Evolutionary conservation across 1,140 invertebrate species (phyloP).

Genomic region (Penaeus japonicus): DNA sequence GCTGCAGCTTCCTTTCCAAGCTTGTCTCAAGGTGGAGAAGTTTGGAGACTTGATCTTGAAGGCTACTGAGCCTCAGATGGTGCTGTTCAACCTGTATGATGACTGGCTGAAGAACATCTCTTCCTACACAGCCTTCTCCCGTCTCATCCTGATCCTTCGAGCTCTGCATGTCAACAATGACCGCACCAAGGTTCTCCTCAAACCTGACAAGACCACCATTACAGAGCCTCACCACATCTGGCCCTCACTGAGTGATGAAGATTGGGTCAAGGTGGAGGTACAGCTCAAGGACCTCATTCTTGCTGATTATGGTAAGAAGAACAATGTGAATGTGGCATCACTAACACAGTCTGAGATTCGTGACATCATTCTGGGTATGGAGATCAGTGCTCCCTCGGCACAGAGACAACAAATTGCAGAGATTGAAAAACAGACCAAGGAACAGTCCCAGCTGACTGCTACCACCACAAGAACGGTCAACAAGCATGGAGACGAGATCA

Average conservation of each 20-base stretch:
- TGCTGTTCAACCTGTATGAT: constrained; percentile 98
- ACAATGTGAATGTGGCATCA: constrained; percentile 99
- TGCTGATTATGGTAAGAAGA: constrained; percentile 99
- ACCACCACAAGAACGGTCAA: constrained; percentile 98
- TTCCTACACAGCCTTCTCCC: constrained; percentile 95
- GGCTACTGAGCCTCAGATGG: constrained; percentile 99
- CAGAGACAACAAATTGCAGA: constrained; percentile 99
- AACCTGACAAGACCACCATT: constrained; percentile 98
- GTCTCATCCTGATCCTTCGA: constrained; percentile 94
- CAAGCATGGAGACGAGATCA: constrained; percentile 99
- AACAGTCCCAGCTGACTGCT: constrained; percentile 97
- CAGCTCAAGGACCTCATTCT: constrained; percentile 98
- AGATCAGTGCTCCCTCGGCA: constrained; percentile 97
- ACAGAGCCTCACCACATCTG: constrained; percentile 99
- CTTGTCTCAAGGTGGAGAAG: constrained; percentile 98
- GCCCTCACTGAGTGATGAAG: constrained; percentile 96
- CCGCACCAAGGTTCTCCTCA: constrained; percentile 96
- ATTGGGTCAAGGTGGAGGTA: constrained; percentile 99
- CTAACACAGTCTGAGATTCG: constrained; percentile 98
- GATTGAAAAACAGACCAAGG: constrained; percentile 99
- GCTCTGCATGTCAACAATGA: constrained; percentile 99
- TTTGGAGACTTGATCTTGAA: constrained; percentile 99
- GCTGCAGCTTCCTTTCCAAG: constrained; percentile 98
- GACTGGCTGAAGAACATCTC: constrained; percentile 99
- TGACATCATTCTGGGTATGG: constrained; percentile 99